Evolutionary conservation across 2,888 invertebrate genomes (phyloP).

Genomic region (Muscina levida): DNA sequence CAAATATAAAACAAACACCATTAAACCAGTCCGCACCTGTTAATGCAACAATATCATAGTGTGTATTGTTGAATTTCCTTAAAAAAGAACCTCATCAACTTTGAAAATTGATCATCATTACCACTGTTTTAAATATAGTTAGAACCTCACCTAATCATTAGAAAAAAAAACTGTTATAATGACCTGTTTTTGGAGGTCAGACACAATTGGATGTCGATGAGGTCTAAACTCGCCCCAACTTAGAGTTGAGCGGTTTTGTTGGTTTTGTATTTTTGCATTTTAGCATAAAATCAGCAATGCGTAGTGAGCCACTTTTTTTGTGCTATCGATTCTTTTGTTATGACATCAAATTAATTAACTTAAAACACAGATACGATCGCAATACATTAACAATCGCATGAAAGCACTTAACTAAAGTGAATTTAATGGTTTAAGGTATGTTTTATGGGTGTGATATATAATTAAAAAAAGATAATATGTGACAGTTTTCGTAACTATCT

Average conservation of each 20-base stretch:
- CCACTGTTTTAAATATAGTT: not conserved
- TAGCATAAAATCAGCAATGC: not conserved
- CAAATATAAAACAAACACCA: too few species aligned
- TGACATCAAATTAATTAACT: not conserved
- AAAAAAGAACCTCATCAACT: not conserved
- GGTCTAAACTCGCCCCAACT: too few species aligned
- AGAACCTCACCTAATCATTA: not conserved
- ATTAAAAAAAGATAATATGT: not conserved
- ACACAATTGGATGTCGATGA: too few species aligned
- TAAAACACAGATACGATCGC: not conserved
- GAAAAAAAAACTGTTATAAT: not conserved
- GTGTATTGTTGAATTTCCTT: too few species aligned
- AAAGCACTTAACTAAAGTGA: not conserved
- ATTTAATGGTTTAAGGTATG: not conserved
- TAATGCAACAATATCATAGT: too few species aligned
- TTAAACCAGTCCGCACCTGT: too few species aligned
- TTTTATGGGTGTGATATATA: slow-evolving; percentile 1
- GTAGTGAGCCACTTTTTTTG: not conserved
- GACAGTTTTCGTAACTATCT: not conserved
- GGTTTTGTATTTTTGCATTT: not conserved
- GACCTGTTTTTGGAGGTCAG: slow-evolving; percentile 5
- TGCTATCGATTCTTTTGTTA: not conserved
- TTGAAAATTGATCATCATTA: too few species aligned
- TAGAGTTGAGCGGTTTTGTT: too few species aligned
- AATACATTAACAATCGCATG: not conserved